Conservation (phyloP, 2,888 invertebrate species). For the Drosophila niveifrons region DNA sequence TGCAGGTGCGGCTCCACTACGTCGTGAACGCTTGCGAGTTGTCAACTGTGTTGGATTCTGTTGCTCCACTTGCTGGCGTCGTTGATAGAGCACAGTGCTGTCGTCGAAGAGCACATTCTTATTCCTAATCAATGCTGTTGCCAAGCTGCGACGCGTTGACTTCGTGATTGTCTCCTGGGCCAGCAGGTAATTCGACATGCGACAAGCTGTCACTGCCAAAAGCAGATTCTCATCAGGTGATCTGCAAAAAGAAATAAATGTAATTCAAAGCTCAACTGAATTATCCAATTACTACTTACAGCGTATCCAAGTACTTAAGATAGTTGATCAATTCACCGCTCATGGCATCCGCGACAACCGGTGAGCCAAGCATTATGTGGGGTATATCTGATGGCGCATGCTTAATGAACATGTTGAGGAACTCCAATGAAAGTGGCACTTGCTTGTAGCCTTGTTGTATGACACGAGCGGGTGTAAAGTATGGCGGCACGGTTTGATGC, state of each 20-base stretch:
- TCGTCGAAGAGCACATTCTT: constrained; percentile 84
- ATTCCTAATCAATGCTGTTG: constrained; percentile 79
- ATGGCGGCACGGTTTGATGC: constrained; percentile 78
- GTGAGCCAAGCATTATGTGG: constrained; percentile 82
- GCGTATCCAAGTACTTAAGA: constrained; percentile 71
- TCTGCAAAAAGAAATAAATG: constrained; percentile 29
- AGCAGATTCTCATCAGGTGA: constrained; percentile 80
- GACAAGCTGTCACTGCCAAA: constrained; percentile 83
- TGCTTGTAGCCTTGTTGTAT: constrained; percentile 74
- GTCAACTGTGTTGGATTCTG: constrained; percentile 21
- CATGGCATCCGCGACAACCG: constrained; percentile 83
- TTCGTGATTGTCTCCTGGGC: constrained; percentile 78
- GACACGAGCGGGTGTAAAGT: constrained; percentile 71
- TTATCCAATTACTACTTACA: constrained; percentile 68
- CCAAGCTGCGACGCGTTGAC: constrained; percentile 77
- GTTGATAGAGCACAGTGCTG: constrained; percentile 75
- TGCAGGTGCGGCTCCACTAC: constrained; percentile 23
- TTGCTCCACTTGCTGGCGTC: constrained; percentile 58
- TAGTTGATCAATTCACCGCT: constrained; percentile 82
- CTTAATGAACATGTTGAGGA: constrained; percentile 83
- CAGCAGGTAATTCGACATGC: constrained; percentile 83
- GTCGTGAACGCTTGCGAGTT: constrained; percentile 34
- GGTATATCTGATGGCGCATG: constrained; percentile 82
- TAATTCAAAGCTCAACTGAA: not conserved
- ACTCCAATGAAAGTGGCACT: constrained; percentile 81